These are phyloP conservation scores for Psittacula derbiana DNA, from an alignment of 2,797 vertebrate genomes.

Conservation along the genomic window DNA sequence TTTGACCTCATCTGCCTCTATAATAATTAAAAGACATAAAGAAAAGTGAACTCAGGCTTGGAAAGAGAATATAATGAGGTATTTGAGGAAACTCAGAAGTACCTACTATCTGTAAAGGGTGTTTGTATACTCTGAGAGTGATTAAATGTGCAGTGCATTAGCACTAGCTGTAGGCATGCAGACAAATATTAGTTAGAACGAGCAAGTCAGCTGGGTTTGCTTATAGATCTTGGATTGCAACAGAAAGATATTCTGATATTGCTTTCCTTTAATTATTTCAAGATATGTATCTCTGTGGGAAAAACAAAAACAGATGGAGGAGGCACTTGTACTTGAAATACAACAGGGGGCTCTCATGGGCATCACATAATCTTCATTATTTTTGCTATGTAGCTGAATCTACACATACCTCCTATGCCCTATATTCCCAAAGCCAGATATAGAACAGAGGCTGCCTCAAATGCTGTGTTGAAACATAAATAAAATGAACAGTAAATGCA, in stretches of 20 bases:
- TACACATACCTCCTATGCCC: neutral
- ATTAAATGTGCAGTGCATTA: neutral
- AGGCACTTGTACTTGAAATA: neutral
- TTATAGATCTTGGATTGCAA: neutral
- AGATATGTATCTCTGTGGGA: neutral
- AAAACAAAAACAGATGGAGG: neutral
- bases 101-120: neutral
- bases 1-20: neutral
- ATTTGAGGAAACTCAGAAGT: neutral
- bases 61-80: neutral
- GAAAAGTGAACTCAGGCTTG: neutral
- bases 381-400: neutral
- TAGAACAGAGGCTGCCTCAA: conserved; percentile 14
- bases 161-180: neutral
- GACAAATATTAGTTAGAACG: neutral
- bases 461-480: neutral
- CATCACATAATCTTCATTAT: neutral
- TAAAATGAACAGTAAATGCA: neutral
- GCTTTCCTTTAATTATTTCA: neutral
- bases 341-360: neutral
- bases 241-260: neutral
- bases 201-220: neutral
- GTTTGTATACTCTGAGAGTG: neutral
- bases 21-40: neutral
- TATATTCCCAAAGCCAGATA: neutral